Conservation (phyloP, 2,797 vertebrate species). For the Xenopus petersii region DNA sequence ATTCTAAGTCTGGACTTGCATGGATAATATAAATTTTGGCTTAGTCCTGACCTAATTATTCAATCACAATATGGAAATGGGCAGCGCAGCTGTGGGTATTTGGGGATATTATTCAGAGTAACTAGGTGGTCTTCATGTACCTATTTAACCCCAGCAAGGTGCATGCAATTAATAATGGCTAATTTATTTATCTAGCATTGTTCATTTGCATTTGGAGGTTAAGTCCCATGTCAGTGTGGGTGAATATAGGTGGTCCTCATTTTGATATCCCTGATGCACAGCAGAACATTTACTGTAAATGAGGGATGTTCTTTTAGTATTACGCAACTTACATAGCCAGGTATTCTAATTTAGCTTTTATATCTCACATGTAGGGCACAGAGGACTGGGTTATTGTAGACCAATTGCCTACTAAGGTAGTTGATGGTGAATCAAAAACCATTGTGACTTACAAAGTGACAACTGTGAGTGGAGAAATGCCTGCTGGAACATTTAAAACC, state of each 20-base stretch:
- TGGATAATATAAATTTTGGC: not conserved
- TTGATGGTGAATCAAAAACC: constrained; percentile 76
- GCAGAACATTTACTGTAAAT: not conserved
- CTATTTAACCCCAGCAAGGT: too few relatives aligned
- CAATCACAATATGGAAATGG: too few relatives aligned
- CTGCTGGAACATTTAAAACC: constrained; percentile 63
- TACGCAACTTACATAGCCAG: constrained; percentile 52
- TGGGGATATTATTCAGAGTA: not conserved
- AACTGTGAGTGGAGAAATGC: constrained; percentile 71
- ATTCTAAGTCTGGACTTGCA: constrained; percentile 1
- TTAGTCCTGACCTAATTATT: not conserved
- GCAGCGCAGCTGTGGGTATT: too few relatives aligned
- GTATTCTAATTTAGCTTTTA: constrained; percentile 79
- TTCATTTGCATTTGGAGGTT: too few relatives aligned
- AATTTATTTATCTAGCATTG: too few relatives aligned
- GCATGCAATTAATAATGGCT: too few relatives aligned
- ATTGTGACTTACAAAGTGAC: constrained; percentile 76
- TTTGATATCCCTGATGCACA: not conserved
- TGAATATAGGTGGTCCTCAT: not conserved
- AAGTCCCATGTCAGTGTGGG: too few relatives aligned
- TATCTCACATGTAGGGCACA: constrained; percentile 83
- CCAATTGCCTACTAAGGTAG: constrained; percentile 78
- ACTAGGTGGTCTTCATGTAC: not conserved
- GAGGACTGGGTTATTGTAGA: constrained; percentile 86
- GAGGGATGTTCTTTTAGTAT: constrained; percentile 47